phyloP scores from a whole-genome alignment of 2,797 vertebrate genomes.

The Chromis chromis region DNA sequence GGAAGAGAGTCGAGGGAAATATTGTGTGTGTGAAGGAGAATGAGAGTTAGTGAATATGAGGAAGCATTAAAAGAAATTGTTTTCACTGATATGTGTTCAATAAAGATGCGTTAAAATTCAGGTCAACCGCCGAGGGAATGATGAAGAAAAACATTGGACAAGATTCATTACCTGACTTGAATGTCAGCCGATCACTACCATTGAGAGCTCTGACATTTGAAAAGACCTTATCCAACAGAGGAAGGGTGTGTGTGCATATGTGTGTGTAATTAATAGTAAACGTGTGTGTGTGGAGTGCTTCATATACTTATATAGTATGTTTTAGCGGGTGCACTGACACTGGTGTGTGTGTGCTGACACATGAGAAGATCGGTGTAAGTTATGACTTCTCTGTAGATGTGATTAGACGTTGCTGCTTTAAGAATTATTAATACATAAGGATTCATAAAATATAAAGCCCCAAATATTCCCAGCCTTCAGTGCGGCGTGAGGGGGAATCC shows the following conservation, averaged over 20 bases:
- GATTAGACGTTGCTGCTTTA: conserved; percentile 23
- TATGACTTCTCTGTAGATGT: conserved; percentile 28
- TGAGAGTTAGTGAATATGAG: conserved; percentile 10
- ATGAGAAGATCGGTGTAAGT: conserved; percentile 9
- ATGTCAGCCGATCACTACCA: conserved; percentile 62
- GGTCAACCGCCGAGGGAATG: conserved; percentile 30
- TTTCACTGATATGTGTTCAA: conserved; percentile 52
- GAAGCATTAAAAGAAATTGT: conserved; percentile 48
- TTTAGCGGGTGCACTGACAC: no score
- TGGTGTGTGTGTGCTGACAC: conserved; percentile 3
- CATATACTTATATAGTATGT: no score
- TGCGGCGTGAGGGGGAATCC: conserved; percentile 33
- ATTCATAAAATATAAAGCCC: conserved; percentile 58
- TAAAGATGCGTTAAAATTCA: conserved; percentile 57
- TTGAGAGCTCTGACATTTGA: conserved; percentile 59
- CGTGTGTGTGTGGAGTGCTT: no score
- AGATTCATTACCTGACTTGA: conserved; percentile 57
- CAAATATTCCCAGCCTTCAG: conserved; percentile 7
- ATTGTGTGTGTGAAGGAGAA: conserved; percentile 20
- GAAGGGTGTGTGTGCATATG: conserved; percentile 7
- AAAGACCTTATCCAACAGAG: conserved; percentile 41
- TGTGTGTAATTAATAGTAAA: neutral
- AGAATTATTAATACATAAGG: conserved; percentile 51
- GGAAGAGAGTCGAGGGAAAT: conserved; percentile 4
- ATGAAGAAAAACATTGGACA: conserved; percentile 22